These are phyloP conservation scores for Cacatua alba DNA, from an alignment of 2,113 vertebrate genomes.

Conservation along the genomic window DNA sequence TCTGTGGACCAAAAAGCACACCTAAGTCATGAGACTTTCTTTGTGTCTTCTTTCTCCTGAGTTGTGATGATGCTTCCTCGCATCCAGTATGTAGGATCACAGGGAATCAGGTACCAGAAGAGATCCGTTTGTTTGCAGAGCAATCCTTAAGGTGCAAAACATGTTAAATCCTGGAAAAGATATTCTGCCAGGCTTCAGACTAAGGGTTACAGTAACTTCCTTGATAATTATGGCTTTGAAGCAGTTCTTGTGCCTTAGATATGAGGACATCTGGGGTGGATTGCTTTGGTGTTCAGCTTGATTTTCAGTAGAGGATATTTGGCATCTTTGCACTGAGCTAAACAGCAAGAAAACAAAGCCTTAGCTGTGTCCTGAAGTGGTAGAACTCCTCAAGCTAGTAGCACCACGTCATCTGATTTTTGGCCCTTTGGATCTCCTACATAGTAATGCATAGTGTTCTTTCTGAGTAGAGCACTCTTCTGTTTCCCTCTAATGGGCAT, in stretches of 20 bases:
- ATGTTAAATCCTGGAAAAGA: not conserved
- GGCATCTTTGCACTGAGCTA: not conserved
- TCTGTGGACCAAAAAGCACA: not conserved
- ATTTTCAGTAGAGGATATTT: not conserved
- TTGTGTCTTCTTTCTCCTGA: not conserved
- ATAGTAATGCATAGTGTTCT: not conserved
- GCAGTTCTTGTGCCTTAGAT: not conserved
- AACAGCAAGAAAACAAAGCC: not conserved
- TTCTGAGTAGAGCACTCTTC: not conserved
- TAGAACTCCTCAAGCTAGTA: not conserved
- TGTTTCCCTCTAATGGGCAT: not conserved
- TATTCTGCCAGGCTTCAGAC: not conserved
- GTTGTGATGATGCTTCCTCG: not conserved
- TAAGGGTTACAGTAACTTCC: not conserved
- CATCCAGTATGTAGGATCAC: not conserved
- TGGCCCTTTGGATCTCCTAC: not conserved
- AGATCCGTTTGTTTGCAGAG: not conserved
- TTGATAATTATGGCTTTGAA: not conserved
- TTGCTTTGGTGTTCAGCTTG: not conserved
- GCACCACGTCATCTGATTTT: not conserved
- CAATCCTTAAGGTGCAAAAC: not conserved
- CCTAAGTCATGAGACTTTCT: not conserved
- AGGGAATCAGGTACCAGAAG: not conserved
- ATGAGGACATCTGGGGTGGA: not conserved
- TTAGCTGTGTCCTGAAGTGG: not conserved